Base-by-base conservation (phyloP, 2,113 vertebrate species). In the Ailuropoda melanoleuca region DNA sequence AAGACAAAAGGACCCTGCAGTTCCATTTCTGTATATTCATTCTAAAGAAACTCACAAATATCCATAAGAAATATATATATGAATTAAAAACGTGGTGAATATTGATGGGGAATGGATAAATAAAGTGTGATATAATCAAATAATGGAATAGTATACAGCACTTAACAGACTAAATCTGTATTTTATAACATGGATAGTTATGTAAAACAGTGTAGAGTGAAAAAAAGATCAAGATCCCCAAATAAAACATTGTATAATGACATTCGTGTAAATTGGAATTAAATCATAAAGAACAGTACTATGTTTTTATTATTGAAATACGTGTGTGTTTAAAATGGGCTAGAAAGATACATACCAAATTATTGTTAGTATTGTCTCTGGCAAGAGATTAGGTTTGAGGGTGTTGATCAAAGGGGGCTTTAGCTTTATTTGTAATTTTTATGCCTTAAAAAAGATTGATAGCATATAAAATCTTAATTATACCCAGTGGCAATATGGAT, bases 351-450 rank as follows among this genome's bases (percentile, higher is more conserved):
- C 50, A 90, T 64, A 88, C 21, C 58, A 93, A 80, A 43, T 95
- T 96, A 64, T 55, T 97, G 70, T 81, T 88, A 72, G 62, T 85
- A 8, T 85, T 91, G 15, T 95, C 26, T 94, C 26, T 93, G 23
- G 70, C 60, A 83, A 55, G 31, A 89, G 37, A 81, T 75, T 91
- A 75, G 15, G 43, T 72, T 74, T 86, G 24, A n/a, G 43, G 55
- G 8, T 93, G 24, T 95, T 92, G 56, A 37, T 88, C 34, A 15
- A 92, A 95, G 17, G 53, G 37, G 24, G 18, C 24, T 39, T 95
- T 77, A 97, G 56, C n/a, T 88, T 96, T 95, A 94, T 66, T 83
- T 94, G 85, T 93, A 95, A 90, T 80, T 91, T 96, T 94, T 93
- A 95, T 91, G 55, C 82, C 82, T 95, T 98, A 93, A 75, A 81